Evolutionary conservation across 2,113 vertebrate genomes (phyloP).

Genomic region (Genyomyrus donnyi): DNA sequence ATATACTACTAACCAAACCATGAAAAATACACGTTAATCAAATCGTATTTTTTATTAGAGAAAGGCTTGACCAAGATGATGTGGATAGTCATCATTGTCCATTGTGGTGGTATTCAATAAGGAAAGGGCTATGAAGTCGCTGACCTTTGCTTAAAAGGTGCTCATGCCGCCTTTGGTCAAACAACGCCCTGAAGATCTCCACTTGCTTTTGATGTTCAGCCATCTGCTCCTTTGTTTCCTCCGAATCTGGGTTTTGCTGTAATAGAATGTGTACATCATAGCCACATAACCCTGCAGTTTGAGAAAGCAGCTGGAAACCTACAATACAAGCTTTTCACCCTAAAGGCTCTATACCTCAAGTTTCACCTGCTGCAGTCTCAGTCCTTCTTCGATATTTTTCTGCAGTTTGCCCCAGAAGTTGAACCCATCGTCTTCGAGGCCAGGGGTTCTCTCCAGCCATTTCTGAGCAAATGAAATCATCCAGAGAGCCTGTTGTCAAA

Average conservation of each 20-base stretch:
- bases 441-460: constrained; percentile 94
- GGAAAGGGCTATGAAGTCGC: not conserved
- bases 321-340: not conserved
- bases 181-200: constrained; percentile 74
- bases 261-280: not conserved
- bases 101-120: not conserved
- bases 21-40: not conserved
- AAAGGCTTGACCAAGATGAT: not conserved
- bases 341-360: constrained; percentile 63
- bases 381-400: constrained; percentile 70
- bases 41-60: not conserved
- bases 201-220: constrained; percentile 75
- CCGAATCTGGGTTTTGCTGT: constrained; percentile 65
- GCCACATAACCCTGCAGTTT: not conserved
- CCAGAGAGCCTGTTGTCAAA: not conserved
- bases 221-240: constrained; percentile 77
- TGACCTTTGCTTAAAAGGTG: constrained; percentile 86
- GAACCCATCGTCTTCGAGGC: constrained; percentile 78
- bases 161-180: constrained; percentile 86
- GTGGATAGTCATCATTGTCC: not conserved
- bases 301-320: not conserved
- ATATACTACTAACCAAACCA: not conserved
- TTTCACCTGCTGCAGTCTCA: constrained; percentile 67
- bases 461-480: constrained; percentile 54
- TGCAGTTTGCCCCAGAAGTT: constrained; percentile 89